Percentiles rank a stretch among this genome's conserved stretches.
Conservation (phyloP, 2,797 vertebrate species). For the Xiphophorus birchmanni region DNA sequence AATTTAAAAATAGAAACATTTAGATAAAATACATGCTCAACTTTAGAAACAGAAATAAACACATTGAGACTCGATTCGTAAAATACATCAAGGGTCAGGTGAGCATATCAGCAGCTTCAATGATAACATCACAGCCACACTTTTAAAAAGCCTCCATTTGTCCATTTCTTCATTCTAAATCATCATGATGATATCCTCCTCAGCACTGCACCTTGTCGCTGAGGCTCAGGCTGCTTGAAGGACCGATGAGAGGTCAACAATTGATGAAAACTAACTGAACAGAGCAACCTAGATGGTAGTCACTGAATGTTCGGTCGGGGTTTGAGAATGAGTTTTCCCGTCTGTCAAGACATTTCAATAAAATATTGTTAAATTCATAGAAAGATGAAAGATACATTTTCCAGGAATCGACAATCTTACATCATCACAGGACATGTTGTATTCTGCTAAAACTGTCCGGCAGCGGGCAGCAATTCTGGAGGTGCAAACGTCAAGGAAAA, state of each 20-base stretch:
- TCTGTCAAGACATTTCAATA: slow-evolving; percentile 79
- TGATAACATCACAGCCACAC: slow-evolving; percentile 34
- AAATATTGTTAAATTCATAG: background rate
- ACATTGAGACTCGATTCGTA: slow-evolving; percentile 48
- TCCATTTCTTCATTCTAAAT: slow-evolving; percentile 30
- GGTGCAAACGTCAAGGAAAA: slow-evolving; percentile 60
- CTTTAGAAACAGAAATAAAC: slow-evolving; percentile 59
- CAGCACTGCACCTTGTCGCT: background rate
- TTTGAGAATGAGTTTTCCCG: slow-evolving; percentile 97
- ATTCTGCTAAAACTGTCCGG: slow-evolving; percentile 97
- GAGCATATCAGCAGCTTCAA: slow-evolving; percentile 59
- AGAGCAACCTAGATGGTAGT: slow-evolving; percentile 34
- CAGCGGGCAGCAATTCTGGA: slow-evolving; percentile 94
- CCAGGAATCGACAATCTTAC: slow-evolving; percentile 83
- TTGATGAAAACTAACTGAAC: slow-evolving; percentile 7
- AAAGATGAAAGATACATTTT: background rate
- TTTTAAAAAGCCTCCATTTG: slow-evolving; percentile 47
- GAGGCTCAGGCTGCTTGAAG: background rate
- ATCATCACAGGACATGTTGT: slow-evolving; percentile 99
- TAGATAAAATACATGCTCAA: slow-evolving; percentile 72
- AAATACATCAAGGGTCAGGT: slow-evolving; percentile 49
- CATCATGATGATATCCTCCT: slow-evolving; percentile 16
- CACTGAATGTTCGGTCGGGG: slow-evolving; percentile 96
- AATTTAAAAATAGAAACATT: slow-evolving; percentile 77
- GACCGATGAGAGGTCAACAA: slow-evolving; percentile 1